Base-by-base conservation (phyloP, 2,797 vertebrate species). In the Poecile montanus region DNA sequence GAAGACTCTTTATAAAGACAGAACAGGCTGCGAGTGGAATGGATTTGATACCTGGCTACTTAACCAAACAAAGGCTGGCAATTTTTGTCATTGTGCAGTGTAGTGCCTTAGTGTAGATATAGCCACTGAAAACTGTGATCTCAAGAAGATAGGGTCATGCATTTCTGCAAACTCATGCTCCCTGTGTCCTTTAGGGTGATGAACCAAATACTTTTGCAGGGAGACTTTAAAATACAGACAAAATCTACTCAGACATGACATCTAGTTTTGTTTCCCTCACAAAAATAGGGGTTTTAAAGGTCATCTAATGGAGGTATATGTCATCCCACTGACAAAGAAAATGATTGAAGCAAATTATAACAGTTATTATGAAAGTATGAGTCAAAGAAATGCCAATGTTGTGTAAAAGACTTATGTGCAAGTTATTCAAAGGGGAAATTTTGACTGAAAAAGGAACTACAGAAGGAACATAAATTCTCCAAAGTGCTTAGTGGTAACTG, bases 361-460 rank as follows among this genome's bases (percentile, higher is more conserved):
- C 42, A 78, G 58, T 74, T 84, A 45, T 29, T 91, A 82, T 11
- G 19, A 57, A 91, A 88, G 53, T 73, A 44, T 34, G 63, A 91
- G 7, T 75, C 70, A 40, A 82, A 62, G 34, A 77, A 62, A n/a
- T 86, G 67, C 29, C 81, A 91, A 30, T 82, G 27, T 34, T 75
- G 54, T 85, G 21, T 51, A 88, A 80, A 63, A 70, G 4, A 53
- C 44, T 80, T 77, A 34, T 3, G 10, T 1, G 6, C 22, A 44
- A 93, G 51, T 58, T 44, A 72, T 67, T 80, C 58, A 86, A 83
- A 95, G 40, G 67, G 42, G 76, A 94, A 88, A 72, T 94, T 93
- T 94, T 91, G 84, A 66, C 36, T 61, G 36, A 60, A 79, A 80
- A 85, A 71, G 20, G 8, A 91, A 63, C 84, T 68, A 17, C 7